Conservation (phyloP, 2,797 vertebrate species). For the Rachycentron canadum region DNA sequence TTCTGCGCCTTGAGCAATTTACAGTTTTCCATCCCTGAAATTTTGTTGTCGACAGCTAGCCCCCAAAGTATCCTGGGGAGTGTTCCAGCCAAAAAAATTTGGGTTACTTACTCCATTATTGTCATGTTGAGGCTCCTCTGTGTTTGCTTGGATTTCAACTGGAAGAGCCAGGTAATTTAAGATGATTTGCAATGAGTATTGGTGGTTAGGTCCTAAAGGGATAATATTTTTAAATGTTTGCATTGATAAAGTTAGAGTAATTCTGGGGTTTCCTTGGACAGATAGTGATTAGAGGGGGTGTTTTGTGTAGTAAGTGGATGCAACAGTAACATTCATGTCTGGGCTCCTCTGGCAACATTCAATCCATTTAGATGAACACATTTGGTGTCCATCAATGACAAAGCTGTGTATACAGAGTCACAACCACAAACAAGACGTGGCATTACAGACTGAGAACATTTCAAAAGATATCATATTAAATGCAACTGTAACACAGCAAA, state of each 20-base stretch:
- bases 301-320: constrained; percentile 18
- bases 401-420: neutral
- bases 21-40: constrained; percentile 38
- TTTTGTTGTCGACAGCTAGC: constrained; percentile 46
- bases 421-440: neutral
- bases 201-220: constrained; percentile 3
- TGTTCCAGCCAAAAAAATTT: constrained; percentile 41
- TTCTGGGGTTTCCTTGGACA: neutral
- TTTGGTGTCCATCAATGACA: neutral
- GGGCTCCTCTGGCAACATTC: constrained; percentile 17
- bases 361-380: neutral
- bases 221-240: neutral
- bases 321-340: constrained; percentile 37
- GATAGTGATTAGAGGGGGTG: neutral
- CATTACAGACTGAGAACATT: neutral
- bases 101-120: constrained; percentile 30
- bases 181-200: constrained; percentile 14
- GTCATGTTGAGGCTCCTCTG: constrained; percentile 27
- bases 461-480: neutral
- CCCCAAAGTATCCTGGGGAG: constrained; percentile 38
- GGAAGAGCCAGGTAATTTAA: constrained; percentile 10
- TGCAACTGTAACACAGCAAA: neutral
- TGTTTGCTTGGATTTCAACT: constrained; percentile 43
- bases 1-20: constrained; percentile 39
- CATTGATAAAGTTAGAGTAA: neutral